Percentiles rank a stretch among this genome's conserved stretches.
Evolutionary conservation across 1,140 invertebrate genomes (phyloP).

Genomic region (Pomacea maculata): DNA sequence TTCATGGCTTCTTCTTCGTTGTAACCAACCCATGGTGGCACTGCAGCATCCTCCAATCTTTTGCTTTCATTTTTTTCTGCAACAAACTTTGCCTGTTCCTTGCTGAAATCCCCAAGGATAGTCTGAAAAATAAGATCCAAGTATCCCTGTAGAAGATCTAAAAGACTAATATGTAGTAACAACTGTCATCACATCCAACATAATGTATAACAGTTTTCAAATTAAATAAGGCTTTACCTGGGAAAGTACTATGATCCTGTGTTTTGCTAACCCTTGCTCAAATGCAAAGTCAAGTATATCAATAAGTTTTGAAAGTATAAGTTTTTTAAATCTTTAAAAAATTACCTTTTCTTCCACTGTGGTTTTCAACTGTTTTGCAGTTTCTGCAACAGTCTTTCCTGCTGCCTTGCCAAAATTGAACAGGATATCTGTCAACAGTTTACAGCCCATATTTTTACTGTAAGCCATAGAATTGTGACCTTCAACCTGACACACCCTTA

Average conservation of each 20-base stretch:
- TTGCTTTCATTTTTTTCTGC: slow-evolving; percentile 80
- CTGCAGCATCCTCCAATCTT: slow-evolving; percentile 77
- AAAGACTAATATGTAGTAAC: neutral
- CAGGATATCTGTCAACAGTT: slow-evolving; percentile 56
- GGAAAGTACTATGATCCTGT: too few species aligned
- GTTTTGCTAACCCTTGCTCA: too few species aligned
- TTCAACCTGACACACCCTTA: too few species aligned
- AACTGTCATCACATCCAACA: too few species aligned
- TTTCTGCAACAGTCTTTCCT: slow-evolving; percentile 67
- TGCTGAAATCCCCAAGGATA: slow-evolving; percentile 93
- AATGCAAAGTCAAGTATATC: too few species aligned
- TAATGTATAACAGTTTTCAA: too few species aligned
- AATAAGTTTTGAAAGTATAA: too few species aligned
- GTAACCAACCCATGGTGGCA: slow-evolving; percentile 91
- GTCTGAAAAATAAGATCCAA: slow-evolving; percentile 73
- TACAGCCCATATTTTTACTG: neutral
- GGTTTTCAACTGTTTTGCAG: slow-evolving; percentile 91
- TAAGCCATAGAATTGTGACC: neutral
- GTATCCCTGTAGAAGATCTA: neutral
- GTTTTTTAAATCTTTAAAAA: too few species aligned
- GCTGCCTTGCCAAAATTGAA: slow-evolving; percentile 63
- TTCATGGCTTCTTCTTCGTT: slow-evolving; percentile 89
- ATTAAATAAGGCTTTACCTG: too few species aligned
- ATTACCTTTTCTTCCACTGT: slow-evolving; percentile 94
- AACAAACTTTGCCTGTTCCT: slow-evolving; percentile 95